Conservation (phyloP, 2,797 vertebrate species). For the Intellagama lesueurii region DNA sequence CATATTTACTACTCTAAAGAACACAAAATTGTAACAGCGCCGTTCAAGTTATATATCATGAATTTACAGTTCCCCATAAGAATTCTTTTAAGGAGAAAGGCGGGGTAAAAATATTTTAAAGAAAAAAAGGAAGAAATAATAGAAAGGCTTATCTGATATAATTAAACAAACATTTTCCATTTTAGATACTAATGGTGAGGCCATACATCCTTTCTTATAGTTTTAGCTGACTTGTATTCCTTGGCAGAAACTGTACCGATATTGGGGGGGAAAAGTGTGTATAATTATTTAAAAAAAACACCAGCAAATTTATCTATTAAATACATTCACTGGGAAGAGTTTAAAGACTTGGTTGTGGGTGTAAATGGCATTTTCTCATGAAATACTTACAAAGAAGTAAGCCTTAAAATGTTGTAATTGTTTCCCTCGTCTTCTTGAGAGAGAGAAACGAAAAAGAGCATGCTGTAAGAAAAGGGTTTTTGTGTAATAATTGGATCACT, state of each 20-base stretch:
- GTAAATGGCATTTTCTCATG: conserved; percentile 66
- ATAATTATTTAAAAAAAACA: conserved; percentile 3
- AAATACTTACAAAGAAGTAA: conserved; percentile 72
- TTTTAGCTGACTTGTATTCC: conserved; percentile 14
- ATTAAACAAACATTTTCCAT: neutral
- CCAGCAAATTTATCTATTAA: neutral
- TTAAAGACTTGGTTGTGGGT: conserved; percentile 45
- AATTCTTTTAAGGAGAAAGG: too few species aligned
- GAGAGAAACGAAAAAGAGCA: conserved; percentile 22
- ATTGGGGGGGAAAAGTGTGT: neutral
- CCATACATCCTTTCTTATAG: rapidly evolving
- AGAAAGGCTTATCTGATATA: neutral
- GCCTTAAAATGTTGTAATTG: conserved; percentile 68
- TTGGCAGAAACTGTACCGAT: neutral
- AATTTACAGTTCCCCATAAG: neutral
- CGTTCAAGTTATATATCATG: neutral
- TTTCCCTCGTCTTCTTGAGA: conserved; percentile 49
- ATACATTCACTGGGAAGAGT: neutral
- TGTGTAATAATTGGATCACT: conserved; percentile 69
- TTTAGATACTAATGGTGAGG: neutral
- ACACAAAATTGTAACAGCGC: conserved; percentile 14
- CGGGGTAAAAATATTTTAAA: too few species aligned
- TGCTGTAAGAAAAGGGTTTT: conserved; percentile 72
- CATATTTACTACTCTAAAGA: neutral
- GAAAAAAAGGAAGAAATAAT: too few species aligned